Evolutionary conservation across 2,113 vertebrate genomes (phyloP).

Genomic region (Podarcis muralis): DNA sequence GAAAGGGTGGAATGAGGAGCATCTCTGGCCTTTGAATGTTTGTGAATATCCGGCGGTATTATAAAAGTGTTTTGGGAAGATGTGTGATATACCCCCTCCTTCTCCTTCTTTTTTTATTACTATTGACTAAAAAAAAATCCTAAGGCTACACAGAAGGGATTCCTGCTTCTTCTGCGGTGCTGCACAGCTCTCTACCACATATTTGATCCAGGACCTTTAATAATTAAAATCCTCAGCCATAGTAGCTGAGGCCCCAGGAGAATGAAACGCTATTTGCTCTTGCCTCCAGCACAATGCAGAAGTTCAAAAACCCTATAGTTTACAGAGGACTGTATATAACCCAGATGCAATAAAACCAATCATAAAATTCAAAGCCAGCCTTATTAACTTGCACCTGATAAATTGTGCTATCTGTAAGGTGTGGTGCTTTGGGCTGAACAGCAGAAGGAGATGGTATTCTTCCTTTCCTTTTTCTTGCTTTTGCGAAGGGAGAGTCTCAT

Average conservation of each 20-base stretch:
- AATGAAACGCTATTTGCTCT: conserved; percentile 38
- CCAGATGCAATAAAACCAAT: not conserved
- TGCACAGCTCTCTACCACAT: conserved; percentile 13
- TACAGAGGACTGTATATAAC: not conserved
- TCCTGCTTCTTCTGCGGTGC: not conserved
- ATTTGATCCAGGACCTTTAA: conserved; percentile 36
- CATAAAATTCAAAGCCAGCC: not conserved
- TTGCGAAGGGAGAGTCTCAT: not conserved
- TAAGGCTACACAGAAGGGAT: not conserved
- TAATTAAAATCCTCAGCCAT: conserved; percentile 57
- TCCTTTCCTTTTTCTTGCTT: conserved; percentile 7
- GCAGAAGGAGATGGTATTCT: conserved; percentile 37
- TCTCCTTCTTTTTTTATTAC: not conserved
- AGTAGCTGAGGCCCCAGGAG: conserved; percentile 33
- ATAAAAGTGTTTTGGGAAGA: not conserved
- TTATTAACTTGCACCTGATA: fast-evolving
- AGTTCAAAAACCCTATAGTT: not conserved
- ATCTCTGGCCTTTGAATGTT: not conserved
- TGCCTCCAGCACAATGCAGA: conserved; percentile 43
- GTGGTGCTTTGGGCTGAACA: conserved; percentile 1
- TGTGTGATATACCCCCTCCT: not conserved
- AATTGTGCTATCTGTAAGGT: fast-evolving
- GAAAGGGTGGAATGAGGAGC: not conserved
- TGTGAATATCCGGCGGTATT: not conserved
- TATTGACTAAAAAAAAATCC: not conserved